Percentiles rank a stretch among this genome's conserved stretches.
Evolutionary conservation across 2,888 invertebrate species (phyloP).

Genomic region (Protonemura montana): DNA sequence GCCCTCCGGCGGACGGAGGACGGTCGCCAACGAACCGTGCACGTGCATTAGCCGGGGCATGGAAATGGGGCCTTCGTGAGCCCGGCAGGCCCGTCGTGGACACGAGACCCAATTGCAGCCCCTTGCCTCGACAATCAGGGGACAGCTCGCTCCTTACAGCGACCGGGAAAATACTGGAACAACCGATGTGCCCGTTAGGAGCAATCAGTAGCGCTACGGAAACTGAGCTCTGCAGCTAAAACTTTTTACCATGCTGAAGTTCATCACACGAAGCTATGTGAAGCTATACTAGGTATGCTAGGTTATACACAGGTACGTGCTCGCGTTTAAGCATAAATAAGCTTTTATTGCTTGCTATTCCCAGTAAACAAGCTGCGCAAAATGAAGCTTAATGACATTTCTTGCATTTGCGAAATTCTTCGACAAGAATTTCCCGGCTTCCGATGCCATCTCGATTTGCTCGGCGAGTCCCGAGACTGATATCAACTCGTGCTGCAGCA

Average conservation of each 20-base stretch:
- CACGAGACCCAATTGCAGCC: neutral
- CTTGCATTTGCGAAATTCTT: neutral
- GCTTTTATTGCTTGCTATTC: neutral
- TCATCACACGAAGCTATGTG: neutral
- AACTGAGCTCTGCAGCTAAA: neutral
- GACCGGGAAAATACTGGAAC: neutral
- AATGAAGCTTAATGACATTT: neutral
- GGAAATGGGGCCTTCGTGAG: conserved; percentile 29
- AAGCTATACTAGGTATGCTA: neutral
- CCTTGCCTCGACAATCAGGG: neutral
- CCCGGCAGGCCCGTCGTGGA: neutral
- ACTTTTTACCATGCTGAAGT: too few relatives aligned
- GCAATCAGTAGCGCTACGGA: neutral
- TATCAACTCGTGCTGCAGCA: neutral
- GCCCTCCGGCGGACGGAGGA: neutral
- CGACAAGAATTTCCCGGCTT: neutral
- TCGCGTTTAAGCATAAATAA: neutral
- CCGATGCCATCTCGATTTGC: neutral
- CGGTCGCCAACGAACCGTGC: conserved; percentile 30
- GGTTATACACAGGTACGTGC: neutral
- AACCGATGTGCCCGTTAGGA: neutral
- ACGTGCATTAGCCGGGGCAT: conserved; percentile 5
- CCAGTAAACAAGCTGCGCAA: neutral
- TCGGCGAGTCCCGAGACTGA: neutral
- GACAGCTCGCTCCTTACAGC: neutral